Evolutionary conservation across 2,888 invertebrate genomes (phyloP).

Genomic region (Eutolmus rufibarbis): DNA sequence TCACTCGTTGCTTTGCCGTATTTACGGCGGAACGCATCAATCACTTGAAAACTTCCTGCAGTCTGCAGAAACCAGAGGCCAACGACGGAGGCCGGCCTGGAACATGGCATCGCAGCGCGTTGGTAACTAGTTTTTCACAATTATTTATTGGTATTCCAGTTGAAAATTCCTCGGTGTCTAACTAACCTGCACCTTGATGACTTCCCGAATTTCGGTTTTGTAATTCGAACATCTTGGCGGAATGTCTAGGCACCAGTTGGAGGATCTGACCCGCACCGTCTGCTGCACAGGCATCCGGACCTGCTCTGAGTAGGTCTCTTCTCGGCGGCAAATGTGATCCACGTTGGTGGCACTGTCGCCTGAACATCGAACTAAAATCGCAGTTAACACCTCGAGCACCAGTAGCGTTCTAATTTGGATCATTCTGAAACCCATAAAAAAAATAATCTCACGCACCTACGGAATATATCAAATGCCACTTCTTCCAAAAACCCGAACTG

Average conservation of each 20-base stretch:
- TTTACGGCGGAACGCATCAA: neutral
- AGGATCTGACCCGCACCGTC: conserved; percentile 74
- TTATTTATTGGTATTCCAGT: neutral
- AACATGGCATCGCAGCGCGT: neutral
- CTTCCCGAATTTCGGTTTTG: conserved; percentile 73
- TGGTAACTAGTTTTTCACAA: neutral
- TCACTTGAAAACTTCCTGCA: neutral
- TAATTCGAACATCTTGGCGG: conserved; percentile 83
- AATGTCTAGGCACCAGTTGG: conserved; percentile 79
- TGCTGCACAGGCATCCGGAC: conserved; percentile 62
- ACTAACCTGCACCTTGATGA: conserved; percentile 74
- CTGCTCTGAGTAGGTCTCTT: conserved; percentile 66
- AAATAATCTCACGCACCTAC: neutral
- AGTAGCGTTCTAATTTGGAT: neutral
- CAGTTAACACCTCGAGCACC: neutral
- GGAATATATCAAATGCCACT: neutral
- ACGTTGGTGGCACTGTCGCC: conserved; percentile 39
- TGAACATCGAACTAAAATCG: neutral
- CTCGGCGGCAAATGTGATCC: conserved; percentile 58
- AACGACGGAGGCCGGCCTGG: neutral
- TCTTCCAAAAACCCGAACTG: conserved; percentile 4
- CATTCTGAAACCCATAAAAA: neutral
- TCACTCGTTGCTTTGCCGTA: neutral
- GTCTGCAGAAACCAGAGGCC: neutral
- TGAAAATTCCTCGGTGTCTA: neutral